These are phyloP conservation scores for Ceyx melanurus DNA, from an alignment of 2,113 vertebrate genomes.

Conservation along the genomic window DNA sequence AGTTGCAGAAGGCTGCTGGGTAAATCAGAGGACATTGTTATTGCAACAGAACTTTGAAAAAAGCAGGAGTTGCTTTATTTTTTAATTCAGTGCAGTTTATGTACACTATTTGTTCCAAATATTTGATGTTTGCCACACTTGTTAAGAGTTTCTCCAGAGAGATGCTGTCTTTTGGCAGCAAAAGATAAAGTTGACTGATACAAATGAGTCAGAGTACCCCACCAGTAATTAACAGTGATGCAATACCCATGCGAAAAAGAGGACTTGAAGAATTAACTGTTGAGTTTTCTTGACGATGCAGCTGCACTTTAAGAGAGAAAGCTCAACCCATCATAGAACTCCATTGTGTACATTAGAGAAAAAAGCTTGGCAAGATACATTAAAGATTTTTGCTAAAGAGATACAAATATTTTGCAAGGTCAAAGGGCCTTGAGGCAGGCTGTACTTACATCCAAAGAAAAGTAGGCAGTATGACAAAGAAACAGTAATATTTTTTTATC, in stretches of 20 bases:
- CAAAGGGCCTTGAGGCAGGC: slow-evolving; percentile 46
- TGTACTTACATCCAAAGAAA: slow-evolving; percentile 57
- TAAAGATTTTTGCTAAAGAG: slow-evolving; percentile 62
- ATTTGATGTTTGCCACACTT: slow-evolving; percentile 67
- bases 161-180: slow-evolving; percentile 73
- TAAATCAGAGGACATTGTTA: slow-evolving; percentile 14
- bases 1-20: background rate
- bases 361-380: slow-evolving; percentile 59
- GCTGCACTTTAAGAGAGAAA: slow-evolving; percentile 52
- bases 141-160: slow-evolving; percentile 80
- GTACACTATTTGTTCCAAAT: slow-evolving; percentile 25
- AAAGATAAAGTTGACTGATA: slow-evolving; percentile 78
- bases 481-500: slow-evolving; percentile 65
- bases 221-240: slow-evolving; percentile 75
- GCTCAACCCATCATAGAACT: slow-evolving; percentile 47
- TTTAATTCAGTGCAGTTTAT: slow-evolving; percentile 35
- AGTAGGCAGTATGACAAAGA: slow-evolving; percentile 61
- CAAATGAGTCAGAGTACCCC: slow-evolving; percentile 73
- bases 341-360: slow-evolving; percentile 54
- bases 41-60: slow-evolving; percentile 2
- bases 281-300: slow-evolving; percentile 51
- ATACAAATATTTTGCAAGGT: slow-evolving; percentile 70
- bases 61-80: slow-evolving; percentile 35
- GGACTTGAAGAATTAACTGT: slow-evolving; percentile 69
- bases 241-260: slow-evolving; percentile 73